These are phyloP conservation scores for Congeria kusceri DNA, from an alignment of 2,888 invertebrate species.

Conservation along the genomic window DNA sequence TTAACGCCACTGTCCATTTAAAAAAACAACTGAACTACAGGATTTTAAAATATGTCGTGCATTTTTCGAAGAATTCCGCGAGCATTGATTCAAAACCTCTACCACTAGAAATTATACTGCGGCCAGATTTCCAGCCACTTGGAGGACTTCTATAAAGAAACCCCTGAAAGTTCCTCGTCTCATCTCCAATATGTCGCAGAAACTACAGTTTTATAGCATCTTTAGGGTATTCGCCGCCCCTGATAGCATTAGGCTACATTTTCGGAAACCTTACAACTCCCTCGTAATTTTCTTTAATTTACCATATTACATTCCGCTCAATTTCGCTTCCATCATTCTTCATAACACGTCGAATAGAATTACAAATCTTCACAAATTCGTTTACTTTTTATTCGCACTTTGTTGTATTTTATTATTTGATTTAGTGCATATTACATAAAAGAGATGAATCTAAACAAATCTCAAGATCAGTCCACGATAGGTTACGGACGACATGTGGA, in stretches of 20 bases:
- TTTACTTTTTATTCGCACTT: slow-evolving; percentile 13
- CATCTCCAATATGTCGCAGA: slow-evolving; percentile 1
- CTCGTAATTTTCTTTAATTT: slow-evolving; percentile 54
- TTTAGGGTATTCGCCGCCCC: not conserved
- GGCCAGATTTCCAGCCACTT: not conserved
- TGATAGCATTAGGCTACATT: slow-evolving; percentile 53
- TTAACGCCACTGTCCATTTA: too few species aligned
- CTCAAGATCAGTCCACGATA: slow-evolving; percentile 15
- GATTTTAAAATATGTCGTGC: too few species aligned
- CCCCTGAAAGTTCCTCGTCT: not conserved
- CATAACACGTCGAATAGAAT: slow-evolving; percentile 57
- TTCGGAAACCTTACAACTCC: slow-evolving; percentile 50
- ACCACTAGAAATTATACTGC: too few species aligned
- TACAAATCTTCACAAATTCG: slow-evolving; percentile 34
- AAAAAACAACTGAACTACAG: too few species aligned
- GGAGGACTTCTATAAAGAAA: not conserved
- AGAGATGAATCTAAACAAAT: slow-evolving; percentile 57
- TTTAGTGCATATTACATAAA: not conserved
- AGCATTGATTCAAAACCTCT: too few species aligned
- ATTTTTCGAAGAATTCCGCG: too few species aligned
- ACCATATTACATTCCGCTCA: slow-evolving; percentile 57
- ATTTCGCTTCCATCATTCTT: slow-evolving; percentile 56
- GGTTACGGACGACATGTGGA: slow-evolving; percentile 31
- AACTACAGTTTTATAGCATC: not conserved
- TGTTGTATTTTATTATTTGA: slow-evolving; percentile 7